These are phyloP conservation scores for Echinops telfairi DNA, from an alignment of 2,113 vertebrate genomes.

Conservation along the genomic window DNA sequence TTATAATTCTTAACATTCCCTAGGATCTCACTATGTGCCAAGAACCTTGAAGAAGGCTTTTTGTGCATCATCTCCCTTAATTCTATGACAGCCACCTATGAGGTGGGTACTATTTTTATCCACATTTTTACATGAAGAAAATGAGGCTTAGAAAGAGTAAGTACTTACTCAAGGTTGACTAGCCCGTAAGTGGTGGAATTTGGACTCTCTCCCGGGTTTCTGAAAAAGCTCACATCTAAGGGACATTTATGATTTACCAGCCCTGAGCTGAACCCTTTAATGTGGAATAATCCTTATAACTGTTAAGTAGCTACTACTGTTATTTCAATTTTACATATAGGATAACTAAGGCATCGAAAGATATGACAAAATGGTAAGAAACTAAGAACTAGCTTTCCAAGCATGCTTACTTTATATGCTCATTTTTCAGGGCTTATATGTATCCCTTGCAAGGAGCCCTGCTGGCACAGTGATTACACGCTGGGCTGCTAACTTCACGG, in stretches of 20 bases:
- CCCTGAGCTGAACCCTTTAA: neutral
- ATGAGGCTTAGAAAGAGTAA: slow-evolving; percentile 43
- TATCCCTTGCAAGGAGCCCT: neutral
- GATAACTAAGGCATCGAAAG: neutral
- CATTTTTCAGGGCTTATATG: neutral
- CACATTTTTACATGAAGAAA: slow-evolving; percentile 41
- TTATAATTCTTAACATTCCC: neutral
- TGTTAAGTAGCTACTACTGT: slow-evolving; percentile 9
- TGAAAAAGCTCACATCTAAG: neutral
- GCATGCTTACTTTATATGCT: neutral
- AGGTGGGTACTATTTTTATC: slow-evolving; percentile 24
- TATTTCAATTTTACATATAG: neutral
- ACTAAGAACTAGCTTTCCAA: neutral
- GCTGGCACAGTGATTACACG: no score
- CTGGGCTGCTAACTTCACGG: no score
- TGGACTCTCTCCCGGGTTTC: slow-evolving; percentile 28
- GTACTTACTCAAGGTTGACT: neutral
- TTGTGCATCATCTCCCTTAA: neutral
- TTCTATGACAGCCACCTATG: neutral
- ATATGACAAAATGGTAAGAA: neutral
- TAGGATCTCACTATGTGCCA: neutral
- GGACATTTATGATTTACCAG: neutral
- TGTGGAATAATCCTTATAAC: neutral
- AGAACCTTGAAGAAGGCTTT: neutral
- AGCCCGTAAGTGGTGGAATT: neutral